Evolutionary conservation across 2,113 vertebrate species (phyloP).

Genomic region (Indicator maculatus): DNA sequence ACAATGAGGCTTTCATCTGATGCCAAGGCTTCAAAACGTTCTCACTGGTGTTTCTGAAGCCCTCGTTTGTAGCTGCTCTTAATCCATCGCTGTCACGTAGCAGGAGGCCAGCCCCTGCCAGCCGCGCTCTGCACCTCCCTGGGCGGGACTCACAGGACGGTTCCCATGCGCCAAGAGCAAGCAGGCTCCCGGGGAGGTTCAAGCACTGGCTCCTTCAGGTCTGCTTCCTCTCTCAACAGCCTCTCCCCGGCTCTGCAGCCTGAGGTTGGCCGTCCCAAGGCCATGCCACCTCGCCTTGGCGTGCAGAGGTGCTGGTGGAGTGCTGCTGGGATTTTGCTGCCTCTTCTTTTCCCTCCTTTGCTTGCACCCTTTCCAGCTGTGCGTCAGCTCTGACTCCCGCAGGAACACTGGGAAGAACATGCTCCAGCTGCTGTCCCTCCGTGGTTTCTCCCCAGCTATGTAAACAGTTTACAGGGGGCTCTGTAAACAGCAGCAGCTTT

Average conservation of each 20-base stretch:
- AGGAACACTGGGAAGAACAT: not conserved
- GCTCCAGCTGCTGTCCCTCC: constrained; percentile 46
- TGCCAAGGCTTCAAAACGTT: not conserved
- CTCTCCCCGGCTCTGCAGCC: not conserved
- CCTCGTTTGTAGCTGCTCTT: not conserved
- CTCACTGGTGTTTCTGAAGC: not conserved
- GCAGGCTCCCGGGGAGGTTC: not conserved
- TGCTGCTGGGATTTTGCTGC: not conserved
- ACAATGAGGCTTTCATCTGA: constrained; percentile 20
- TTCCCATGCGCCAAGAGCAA: not conserved
- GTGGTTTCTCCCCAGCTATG: constrained; percentile 17
- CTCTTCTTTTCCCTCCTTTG: not conserved
- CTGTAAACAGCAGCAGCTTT: constrained; percentile 58
- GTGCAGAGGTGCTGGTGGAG: not conserved
- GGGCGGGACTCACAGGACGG: constrained; percentile 3
- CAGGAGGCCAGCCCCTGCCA: not conserved
- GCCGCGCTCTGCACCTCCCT: not conserved
- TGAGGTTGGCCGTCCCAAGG: not conserved
- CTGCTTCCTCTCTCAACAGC: not conserved
- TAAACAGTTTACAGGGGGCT: constrained; percentile 67
- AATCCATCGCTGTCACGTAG: not conserved
- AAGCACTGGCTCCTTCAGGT: not conserved
- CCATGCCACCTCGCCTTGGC: too few relatives aligned
- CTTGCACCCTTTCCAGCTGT: not conserved
- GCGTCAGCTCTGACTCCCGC: not conserved